Conservation (phyloP, 2,113 vertebrate genomes). For the Onychorhynchus coronatus region DNA sequence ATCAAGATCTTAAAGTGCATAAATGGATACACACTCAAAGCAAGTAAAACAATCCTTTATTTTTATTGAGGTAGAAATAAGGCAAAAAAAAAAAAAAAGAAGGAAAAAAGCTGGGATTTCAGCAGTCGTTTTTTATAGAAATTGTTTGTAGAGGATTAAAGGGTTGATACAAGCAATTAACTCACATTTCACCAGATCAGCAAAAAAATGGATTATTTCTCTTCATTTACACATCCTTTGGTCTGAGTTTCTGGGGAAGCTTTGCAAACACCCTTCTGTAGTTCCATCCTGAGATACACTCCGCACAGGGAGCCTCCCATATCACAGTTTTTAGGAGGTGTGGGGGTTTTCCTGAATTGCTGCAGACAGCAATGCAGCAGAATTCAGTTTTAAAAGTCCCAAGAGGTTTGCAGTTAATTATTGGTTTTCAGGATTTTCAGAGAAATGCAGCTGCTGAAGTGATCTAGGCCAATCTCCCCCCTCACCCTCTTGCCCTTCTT, state of each 20-base stretch:
- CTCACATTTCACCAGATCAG: neutral
- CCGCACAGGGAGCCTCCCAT: neutral
- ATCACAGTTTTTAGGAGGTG: neutral
- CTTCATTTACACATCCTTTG: neutral
- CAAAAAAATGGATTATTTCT: neutral
- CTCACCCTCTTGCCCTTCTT: conserved; percentile 2
- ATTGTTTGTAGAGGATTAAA: neutral
- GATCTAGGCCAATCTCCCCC: neutral
- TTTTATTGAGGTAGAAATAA: neutral
- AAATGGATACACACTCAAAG: neutral
- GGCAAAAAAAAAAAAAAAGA: neutral
- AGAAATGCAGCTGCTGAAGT: neutral
- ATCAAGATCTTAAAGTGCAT: neutral
- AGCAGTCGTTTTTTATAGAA: neutral
- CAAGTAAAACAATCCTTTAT: neutral
- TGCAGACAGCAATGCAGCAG: neutral
- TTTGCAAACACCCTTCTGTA: neutral
- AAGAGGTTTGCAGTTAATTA: neutral
- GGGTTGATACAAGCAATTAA: neutral
- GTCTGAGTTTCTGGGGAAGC: neutral
- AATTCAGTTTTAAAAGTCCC: neutral
- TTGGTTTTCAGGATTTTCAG: neutral
- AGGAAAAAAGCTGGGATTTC: neutral
- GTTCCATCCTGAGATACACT: neutral
- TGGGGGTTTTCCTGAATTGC: neutral